Base-by-base conservation (phyloP, 30 jellyfish, hydroid and myxozoan species). In the Aurelia aurita region DNA sequence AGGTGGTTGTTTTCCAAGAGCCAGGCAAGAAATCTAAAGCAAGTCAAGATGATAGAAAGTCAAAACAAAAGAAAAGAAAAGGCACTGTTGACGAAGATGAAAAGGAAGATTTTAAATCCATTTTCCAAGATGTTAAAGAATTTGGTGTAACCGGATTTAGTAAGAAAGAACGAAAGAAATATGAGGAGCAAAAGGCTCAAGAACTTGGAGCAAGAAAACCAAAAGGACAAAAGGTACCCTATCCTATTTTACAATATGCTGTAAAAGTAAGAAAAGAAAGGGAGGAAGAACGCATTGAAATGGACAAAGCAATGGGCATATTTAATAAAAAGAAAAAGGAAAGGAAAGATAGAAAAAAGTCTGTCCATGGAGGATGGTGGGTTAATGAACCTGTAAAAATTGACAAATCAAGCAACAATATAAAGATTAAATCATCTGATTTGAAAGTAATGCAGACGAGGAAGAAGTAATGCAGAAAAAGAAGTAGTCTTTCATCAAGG, bases 91-190 rank as follows among this genome's bases (percentile, higher is more conserved):
- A 39, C 13, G 51, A 39, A 39, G 9, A 39, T 4, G 15, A 39
- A 39, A 79, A 69, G n/a, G 74, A 74, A 14, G 95, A 82, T 62
- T 90, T 90, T 53, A 80, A 43, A 14, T 55, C 85, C 28, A 58
- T 90, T 49, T 93, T 85, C 53, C 58, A 72, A 10, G 95, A 90
- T 26, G 97, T 90, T 1, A 90, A 77, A 61, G 90, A 69, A 25
- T 79, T 90, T 27, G 97, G 97, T 25, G 58, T 84, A 3, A 90
- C 97, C 3, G 97, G 97, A 29, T 77, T 90, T 44, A 90, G 91
- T 51, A 67, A 87, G 35, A 67, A 77, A 58, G 97, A 90, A 66
- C 77, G 86, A 57, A 81, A 63, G 46, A 72, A 77, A 72, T 18
- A 47, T 19, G 86, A 90, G 58, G 88, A 90, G 26, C 25, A 90